These are phyloP conservation scores for Hiodon alosoides DNA, from an alignment of 2,113 vertebrate genomes.

Conservation along the genomic window DNA sequence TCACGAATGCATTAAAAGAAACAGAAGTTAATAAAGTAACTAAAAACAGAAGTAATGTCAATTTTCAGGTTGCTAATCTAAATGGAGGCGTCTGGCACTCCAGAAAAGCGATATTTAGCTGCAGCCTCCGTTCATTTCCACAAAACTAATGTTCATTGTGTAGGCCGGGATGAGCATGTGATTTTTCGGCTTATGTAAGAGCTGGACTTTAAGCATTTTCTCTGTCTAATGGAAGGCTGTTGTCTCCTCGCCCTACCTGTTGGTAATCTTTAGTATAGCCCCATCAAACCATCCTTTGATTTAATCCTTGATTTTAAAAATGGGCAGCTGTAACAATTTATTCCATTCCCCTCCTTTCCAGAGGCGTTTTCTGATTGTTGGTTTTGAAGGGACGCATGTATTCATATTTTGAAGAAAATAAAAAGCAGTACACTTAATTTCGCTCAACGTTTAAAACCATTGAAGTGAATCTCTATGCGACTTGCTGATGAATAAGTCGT, in stretches of 20 bases:
- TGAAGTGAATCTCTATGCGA: too few species aligned
- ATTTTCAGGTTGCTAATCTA: background rate
- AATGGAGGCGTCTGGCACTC: background rate
- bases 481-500: too few species aligned
- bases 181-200: background rate
- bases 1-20: too few species aligned
- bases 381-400: background rate
- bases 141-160: slow-evolving; percentile 16
- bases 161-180: slow-evolving; percentile 2
- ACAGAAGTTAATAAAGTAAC: background rate
- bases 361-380: too few species aligned
- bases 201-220: background rate
- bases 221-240: background rate
- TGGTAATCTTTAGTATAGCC: too few species aligned
- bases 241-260: too few species aligned
- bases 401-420: background rate
- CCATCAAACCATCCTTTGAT: background rate
- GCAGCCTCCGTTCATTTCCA: background rate
- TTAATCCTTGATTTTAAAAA: background rate
- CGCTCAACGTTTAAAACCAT: too few species aligned
- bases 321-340: background rate
- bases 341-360: background rate
- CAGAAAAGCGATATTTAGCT: too few species aligned
- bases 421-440: too few species aligned
- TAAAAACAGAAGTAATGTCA: background rate